These are phyloP conservation scores for Osedax fenrisi DNA, from an alignment of 2,888 invertebrate species.

Conservation along the genomic window DNA sequence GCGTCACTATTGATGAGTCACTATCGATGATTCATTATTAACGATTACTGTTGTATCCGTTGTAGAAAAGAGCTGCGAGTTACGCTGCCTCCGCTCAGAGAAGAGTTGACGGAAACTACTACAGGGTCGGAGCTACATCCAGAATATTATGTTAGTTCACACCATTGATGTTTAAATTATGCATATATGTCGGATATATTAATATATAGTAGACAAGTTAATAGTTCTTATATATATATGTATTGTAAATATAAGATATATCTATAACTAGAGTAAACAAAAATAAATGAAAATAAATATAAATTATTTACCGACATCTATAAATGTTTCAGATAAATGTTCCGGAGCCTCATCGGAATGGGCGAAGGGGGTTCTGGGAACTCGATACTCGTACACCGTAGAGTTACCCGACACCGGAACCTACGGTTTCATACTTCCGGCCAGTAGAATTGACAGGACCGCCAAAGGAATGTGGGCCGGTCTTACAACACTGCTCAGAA, in stretches of 20 bases:
- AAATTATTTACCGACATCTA: no score
- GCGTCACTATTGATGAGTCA: no score
- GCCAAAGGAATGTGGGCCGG: background rate
- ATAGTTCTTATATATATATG: no score
- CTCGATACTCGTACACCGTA: background rate
- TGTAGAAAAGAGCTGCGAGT: conserved; percentile 13
- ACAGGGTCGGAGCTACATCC: conserved; percentile 25
- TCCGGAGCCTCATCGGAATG: background rate
- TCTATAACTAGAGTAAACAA: no score
- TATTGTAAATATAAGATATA: no score
- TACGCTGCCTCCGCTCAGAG: conserved; percentile 7
- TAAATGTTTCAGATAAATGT: background rate
- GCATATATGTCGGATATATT: no score
- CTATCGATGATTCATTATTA: no score
- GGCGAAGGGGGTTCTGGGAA: background rate
- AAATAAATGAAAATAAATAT: no score
- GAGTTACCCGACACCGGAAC: background rate
- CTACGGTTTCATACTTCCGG: background rate
- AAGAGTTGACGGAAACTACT: background rate
- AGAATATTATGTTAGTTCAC: conserved; percentile 29
- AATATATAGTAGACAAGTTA: no score
- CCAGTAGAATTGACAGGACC: background rate
- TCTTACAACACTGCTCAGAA: no score
- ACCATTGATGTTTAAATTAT: no score
- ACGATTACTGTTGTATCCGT: background rate